phyloP scores from a whole-genome alignment of 2,797 vertebrate genomes.

The Presbytis comata region DNA sequence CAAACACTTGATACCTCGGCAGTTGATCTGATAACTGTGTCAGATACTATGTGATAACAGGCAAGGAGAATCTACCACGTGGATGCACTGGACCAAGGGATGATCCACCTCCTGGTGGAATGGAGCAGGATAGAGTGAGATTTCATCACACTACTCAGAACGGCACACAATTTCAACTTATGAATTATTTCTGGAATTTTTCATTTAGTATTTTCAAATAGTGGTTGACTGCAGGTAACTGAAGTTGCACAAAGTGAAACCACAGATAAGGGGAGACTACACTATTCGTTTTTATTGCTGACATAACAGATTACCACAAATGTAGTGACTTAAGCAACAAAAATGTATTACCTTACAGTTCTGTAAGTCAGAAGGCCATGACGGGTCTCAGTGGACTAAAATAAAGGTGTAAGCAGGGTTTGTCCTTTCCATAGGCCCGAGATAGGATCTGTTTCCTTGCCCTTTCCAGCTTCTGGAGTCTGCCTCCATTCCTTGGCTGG shows the following conservation, averaged over 20 bases:
- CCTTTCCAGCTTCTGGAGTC: background rate
- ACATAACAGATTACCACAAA: background rate
- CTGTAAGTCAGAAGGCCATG: background rate
- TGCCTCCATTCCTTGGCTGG: background rate
- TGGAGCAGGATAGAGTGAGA: background rate
- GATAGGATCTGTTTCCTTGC: background rate
- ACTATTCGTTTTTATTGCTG: background rate
- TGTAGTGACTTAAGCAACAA: background rate
- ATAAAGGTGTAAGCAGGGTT: too few relatives aligned
- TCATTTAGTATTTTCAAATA: background rate
- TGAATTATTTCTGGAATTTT: background rate
- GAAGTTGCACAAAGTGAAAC: background rate
- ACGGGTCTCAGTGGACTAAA: background rate
- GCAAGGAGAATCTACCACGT: background rate
- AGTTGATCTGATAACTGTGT: background rate
- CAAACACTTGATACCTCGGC: background rate
- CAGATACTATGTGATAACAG: background rate
- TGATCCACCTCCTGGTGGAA: background rate
- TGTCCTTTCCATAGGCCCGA: background rate
- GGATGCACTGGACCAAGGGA: background rate
- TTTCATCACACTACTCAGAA: background rate
- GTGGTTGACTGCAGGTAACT: background rate
- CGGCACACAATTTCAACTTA: background rate
- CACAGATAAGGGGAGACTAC: background rate
- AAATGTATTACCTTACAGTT: background rate